Evolutionary conservation across 2,113 vertebrate genomes (phyloP), one percentile per base, ranked within the genome.

Genomic region (Calonectris borealis): DNA sequence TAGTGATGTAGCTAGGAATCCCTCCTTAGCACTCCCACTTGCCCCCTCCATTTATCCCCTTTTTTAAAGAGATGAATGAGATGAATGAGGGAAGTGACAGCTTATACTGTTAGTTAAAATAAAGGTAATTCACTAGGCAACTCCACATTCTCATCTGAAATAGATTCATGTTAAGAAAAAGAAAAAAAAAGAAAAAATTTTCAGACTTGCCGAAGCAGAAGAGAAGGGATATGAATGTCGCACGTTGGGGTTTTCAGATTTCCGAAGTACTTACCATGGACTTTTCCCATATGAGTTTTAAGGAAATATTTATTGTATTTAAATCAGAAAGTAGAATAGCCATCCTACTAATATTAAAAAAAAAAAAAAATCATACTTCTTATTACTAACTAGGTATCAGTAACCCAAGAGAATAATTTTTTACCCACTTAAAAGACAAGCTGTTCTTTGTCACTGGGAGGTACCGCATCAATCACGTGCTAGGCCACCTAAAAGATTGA

Each of bases 1-100:
- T 89, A 94, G 81, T 83, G 88, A 89, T 85, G 93, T 93, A 89
- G 91, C 93, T 94, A 97, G 72, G 88, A 94, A 82, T 88, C 81
- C 48, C 42, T 88, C 49, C 66, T 68, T 57, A 88, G 44, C 76
- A 51, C 60, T 80, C 69, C 77, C 65, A 78, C 31, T 60, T 76
- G 54, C 66, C 34, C 44, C 20, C 51, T 83, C 73, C 44, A 61
- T 75, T 84, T 89, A 79, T 36, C 11, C 46, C 8, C 34, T 86
- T 81, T 82, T 83, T 93, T 89, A 44, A 16, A 61, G 32, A 90
- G 34, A 62, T 80, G 71, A 94, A 93, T 46, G 49, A 49, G 20
- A 93, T 46, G 49, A 49, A 18, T 0, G 2, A 71, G 52, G 57
- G 36, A 93, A 88, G 57, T 79, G 77, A 72, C 21, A 91, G 61